Evolutionary conservation across 2,888 invertebrate genomes (phyloP), one percentile per base, ranked within the genome.

Genomic region (Drosophila phalerata): DNA sequence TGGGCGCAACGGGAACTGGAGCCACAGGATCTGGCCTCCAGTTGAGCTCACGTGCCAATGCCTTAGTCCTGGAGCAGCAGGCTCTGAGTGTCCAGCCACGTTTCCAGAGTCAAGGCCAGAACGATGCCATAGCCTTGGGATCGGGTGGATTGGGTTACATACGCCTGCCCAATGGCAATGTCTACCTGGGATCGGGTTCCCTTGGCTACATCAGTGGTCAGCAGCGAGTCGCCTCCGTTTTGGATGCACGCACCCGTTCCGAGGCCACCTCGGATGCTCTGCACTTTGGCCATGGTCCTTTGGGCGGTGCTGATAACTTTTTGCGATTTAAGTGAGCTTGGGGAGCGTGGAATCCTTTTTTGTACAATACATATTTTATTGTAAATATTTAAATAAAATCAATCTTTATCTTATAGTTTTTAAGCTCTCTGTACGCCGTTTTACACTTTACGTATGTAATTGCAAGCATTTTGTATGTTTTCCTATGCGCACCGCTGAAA

Each of bases 101-200:
- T 15, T 30, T 77, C 0, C 73, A 71, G 22, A 40, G 25, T 4
- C 52, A 57, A 13, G 58, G 66, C 2, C 58, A 68, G 0, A 69
- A 47, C 34, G 88, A 89, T 63, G 76, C 89, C 38, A 76, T 93
- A 25, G 91, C 93, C 3, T 52, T 93, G 51, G 93, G 93, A 2
- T 93, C 93, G 0, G 93, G 93, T 0, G 91, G 92, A 5, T 72
- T 93, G 52, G 93, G 93, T 3, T 93, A 91, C 60, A 91, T 93
- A 5, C 90, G 91, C 0, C 70, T 92, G 40, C 84, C 92, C 48
- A 93, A 92, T 65, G 93, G 93, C 17, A 91, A 89, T 58, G 86
- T 93, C 6, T 92, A 91, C 40, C 68, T 93, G 43, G 93, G 93
- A 11, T 93, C 93, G 1, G 93, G 93, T 2, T 92, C 93, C 1